Evolutionary conservation across 2,797 vertebrate genomes (phyloP).

Genomic region (Spea hammondii): DNA sequence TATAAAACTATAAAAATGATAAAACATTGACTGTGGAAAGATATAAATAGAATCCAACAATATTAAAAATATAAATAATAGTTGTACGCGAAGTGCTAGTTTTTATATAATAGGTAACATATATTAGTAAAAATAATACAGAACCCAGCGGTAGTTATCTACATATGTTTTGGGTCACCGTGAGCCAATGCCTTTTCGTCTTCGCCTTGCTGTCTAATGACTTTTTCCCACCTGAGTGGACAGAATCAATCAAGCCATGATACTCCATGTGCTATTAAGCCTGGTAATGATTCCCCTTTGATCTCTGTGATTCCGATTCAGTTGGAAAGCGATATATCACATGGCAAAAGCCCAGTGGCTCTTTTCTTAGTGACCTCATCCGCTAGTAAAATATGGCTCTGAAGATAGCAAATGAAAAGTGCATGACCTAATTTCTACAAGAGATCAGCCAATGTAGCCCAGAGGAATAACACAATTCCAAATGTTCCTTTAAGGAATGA

Average conservation of each 20-base stretch:
- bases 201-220: constrained; percentile 17
- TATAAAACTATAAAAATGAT: too few species aligned
- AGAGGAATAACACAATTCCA: constrained; percentile 91
- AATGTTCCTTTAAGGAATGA: constrained; percentile 86
- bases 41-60: too few species aligned
- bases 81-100: too few species aligned
- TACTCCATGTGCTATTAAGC: constrained; percentile 74
- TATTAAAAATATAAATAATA: too few species aligned
- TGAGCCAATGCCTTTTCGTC: constrained; percentile 13
- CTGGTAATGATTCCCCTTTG: constrained; percentile 75
- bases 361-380: constrained; percentile 75
- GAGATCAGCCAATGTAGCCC: constrained; percentile 84
- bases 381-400: constrained; percentile 84
- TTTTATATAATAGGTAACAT: background rate
- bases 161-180: constrained; percentile 16
- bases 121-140: too few species aligned
- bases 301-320: constrained; percentile 70
- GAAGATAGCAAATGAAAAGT: constrained; percentile 92
- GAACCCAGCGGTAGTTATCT: background rate
- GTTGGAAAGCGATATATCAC: constrained; percentile 73
- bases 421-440: constrained; percentile 92
- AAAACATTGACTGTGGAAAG: too few species aligned
- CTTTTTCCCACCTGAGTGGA: constrained; percentile 57
- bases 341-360: constrained; percentile 67
- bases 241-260: constrained; percentile 76